Evolutionary conservation across 2,113 vertebrate species (phyloP).

Genomic region (Carlito syrichta): DNA sequence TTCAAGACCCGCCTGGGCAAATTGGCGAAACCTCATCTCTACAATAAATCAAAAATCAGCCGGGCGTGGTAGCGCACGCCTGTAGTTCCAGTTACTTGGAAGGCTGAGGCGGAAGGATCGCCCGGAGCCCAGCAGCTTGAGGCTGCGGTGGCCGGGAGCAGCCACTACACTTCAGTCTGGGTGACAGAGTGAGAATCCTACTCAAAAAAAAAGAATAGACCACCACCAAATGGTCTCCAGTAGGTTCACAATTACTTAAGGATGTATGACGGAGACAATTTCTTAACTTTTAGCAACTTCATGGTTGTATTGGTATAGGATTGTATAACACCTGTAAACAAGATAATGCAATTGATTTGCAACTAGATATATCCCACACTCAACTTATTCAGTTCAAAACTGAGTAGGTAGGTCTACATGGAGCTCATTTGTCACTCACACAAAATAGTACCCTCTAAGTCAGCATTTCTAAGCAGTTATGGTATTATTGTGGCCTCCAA

Average conservation of each 20-base stretch:
- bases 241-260: neutral
- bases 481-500: neutral
- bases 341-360: neutral
- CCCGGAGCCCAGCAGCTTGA: too few relatives aligned
- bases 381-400: neutral
- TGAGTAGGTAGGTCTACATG: neutral
- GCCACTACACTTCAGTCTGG: too few relatives aligned
- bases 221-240: neutral
- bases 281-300: neutral
- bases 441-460: neutral
- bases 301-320: neutral
- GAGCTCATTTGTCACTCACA: neutral
- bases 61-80: too few relatives aligned
- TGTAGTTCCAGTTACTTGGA: too few relatives aligned
- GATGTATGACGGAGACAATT: neutral
- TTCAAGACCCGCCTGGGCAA: too few relatives aligned
- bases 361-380: neutral
- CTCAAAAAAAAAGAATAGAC: neutral
- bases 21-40: too few relatives aligned
- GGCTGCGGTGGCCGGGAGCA: too few relatives aligned
- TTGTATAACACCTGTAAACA: neutral
- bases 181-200: too few relatives aligned
- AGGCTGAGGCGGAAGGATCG: too few relatives aligned
- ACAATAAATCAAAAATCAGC: too few relatives aligned
- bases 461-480: neutral